Conservation (phyloP, 2,888 invertebrate genomes). For the Caenorhabditis sulstoni region DNA sequence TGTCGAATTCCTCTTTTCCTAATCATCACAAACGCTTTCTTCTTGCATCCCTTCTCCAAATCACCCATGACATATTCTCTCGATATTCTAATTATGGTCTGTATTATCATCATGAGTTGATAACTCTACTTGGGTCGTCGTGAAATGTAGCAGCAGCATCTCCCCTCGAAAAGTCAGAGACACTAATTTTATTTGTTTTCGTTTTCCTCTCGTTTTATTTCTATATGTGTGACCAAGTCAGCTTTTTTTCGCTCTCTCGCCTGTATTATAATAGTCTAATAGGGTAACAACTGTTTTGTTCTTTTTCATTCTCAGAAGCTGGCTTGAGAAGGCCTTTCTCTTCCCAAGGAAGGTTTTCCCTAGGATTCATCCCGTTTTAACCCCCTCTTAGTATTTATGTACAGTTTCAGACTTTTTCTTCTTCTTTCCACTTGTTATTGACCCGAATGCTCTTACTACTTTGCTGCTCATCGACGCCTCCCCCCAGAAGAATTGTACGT, state of each 20-base stretch:
- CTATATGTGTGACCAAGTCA: conserved; percentile 53
- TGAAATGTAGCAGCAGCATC: conserved; percentile 42
- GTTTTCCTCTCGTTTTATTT: conserved; percentile 23
- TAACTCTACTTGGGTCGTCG: conserved; percentile 40
- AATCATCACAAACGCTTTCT: conserved; percentile 41
- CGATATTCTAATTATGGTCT: conserved; percentile 26
- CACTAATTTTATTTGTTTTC: conserved; percentile 42
- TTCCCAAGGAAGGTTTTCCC: conserved; percentile 55
- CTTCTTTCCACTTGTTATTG: conserved; percentile 47
- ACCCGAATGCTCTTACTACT: conserved; percentile 52
- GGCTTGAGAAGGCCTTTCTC: conserved; percentile 55
- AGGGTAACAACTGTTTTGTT: conserved; percentile 27
- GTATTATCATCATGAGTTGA: conserved; percentile 54
- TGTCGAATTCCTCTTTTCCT: conserved; percentile 21
- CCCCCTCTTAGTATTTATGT: conserved; percentile 47
- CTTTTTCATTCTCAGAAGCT: conserved; percentile 43
- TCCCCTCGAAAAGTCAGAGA: conserved; percentile 6
- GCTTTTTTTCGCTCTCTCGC: conserved; percentile 14
- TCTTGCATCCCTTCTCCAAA: conserved; percentile 23
- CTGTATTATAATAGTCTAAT: conserved; percentile 43
- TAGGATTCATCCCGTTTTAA: conserved; percentile 12
- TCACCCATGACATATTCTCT: conserved; percentile 44
- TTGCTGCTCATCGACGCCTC: conserved; percentile 55
- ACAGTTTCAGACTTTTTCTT: conserved; percentile 40
- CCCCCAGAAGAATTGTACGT: conserved; percentile 56